These are phyloP conservation scores for Caenorhabditis japonica DNA, from an alignment of 2,888 invertebrate species.

Conservation along the genomic window DNA sequence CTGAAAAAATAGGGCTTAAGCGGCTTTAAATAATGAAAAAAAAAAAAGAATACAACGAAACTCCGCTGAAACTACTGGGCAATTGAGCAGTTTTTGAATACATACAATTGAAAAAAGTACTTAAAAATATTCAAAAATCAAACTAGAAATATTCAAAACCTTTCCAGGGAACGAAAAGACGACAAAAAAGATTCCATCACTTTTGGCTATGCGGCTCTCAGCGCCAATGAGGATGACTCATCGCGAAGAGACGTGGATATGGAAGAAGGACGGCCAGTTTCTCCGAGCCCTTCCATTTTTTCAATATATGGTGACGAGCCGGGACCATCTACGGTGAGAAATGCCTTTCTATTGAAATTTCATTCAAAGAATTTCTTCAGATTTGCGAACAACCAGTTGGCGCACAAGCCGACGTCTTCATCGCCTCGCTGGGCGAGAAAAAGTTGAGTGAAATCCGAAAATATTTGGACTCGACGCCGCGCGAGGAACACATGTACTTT, in stretches of 20 bases:
- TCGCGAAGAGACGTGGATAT: conserved; percentile 30
- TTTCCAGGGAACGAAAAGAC: conserved; percentile 50
- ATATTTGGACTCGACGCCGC: conserved; percentile 59
- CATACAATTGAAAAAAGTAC: too few relatives aligned
- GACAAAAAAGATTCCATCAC: conserved; percentile 32
- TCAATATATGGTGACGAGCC: conserved; percentile 63
- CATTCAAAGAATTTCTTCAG: too few relatives aligned
- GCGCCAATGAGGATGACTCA: conserved; percentile 41
- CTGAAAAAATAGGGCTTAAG: too few relatives aligned
- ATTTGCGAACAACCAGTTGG: conserved; percentile 64
- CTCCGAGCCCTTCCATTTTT: conserved; percentile 57
- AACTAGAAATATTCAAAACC: too few relatives aligned
- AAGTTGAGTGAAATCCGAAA: conserved; percentile 56
- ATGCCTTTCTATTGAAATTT: too few relatives aligned
- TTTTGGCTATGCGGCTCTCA: conserved; percentile 57
- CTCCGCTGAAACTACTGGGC: too few relatives aligned
- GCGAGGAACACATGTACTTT: conserved; percentile 62
- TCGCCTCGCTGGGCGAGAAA: conserved; percentile 60
- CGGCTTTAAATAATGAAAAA: too few relatives aligned
- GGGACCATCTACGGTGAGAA: conserved; percentile 54
- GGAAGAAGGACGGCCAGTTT: conserved; percentile 42
- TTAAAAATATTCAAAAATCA: too few relatives aligned
- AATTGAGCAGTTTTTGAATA: too few relatives aligned
- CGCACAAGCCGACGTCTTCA: conserved; percentile 62
- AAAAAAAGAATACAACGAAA: too few relatives aligned